Evolutionary conservation across 2,113 vertebrate genomes (phyloP), one percentile per base, ranked within the genome.

Genomic region (Alaudala cheleensis): DNA sequence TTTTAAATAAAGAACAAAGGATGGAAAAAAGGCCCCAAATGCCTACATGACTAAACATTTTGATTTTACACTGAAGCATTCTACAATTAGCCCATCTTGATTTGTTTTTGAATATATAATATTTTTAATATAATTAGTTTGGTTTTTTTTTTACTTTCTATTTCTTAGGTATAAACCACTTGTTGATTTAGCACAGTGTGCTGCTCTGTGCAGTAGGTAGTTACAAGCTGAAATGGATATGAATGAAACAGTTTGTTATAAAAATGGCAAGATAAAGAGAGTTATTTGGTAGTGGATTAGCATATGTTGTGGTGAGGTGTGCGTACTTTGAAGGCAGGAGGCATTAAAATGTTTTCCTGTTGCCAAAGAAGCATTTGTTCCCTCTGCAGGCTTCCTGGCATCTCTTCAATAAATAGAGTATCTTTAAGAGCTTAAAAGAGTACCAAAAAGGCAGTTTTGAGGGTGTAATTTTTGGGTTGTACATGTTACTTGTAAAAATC

Each of bases 301-400:
- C 83, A 94, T 94, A 86, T 64, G 66, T 88, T 80, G 93, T 94
- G 93, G 89, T 95, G 70, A 89, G 86, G 94, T 90, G 90, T 96
- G 76, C 87, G 60, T 87, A 80, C 94, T 94, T 94, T 58, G 86
- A 91, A 86, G 94, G 95, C 95, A 94, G 92, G 71, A 87, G 94
- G 92, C 91, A 92, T 93, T 92, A 77, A 94, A 91, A 86, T 82
- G 78, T 92, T 87, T 90, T 87, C 84, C 80, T 94, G 84, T 96
- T 95, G 88, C 96, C 97, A 96, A 95, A 95, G 95, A 95, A 95
- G 94, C 97, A 84, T 97, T 95, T 95, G 91, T 93, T 96, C 77
- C 87, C 56, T 23, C 84, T 84, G 81, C 88, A 96, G 84, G 72
- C 50, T 95, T 95, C 73, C 85, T 90, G 94, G 88, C 87, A 92